Evolutionary conservation across 2,797 vertebrate genomes (phyloP), one percentile per base, ranked within the genome.

Genomic region (Moxostoma hubbsi): DNA sequence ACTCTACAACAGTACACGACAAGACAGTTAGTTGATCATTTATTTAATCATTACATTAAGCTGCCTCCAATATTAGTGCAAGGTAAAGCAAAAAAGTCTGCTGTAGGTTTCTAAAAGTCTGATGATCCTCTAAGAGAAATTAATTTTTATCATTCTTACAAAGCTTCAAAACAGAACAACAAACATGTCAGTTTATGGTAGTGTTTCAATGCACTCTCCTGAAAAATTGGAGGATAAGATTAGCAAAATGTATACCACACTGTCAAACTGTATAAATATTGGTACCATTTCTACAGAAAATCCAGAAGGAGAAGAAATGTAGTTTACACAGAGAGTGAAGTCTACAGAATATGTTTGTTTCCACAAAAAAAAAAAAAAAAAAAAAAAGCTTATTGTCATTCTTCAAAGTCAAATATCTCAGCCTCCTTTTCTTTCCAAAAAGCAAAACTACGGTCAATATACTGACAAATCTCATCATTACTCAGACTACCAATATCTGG

Each of bases 351-450:
- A 53, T 78, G 49, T 62, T 49, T 54, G 57, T 15, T 3, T 6
- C 58, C 9, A 8, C 80, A 72, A 79, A 78, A 24, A 24, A 24
- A 24, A 24, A 24, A 24, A 3, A 24, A 24, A 2, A 1, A 24
- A 24, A 24, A 2, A 24, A 24, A 58, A 12, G 6, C 12, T 13
- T 58, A 36, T 53, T 73, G 54, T 57, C 81, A 79, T 80, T 94
- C 94, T 71, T 96, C 95, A 83, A 94, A 92, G 87, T 93, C 90
- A 93, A 98, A 98, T 87, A 99, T 96, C 91, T 99, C 98, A 0
- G 96, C 96, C 81, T 99, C 97, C 47, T 96, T 98, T 85, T 98
- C 97, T 89, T 99, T 99, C 98, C 98, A 99, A 90, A 99, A 99
- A 77, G 97, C 94, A 62, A 99, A 99, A 88, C 98, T 99, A 2